Evolutionary conservation across 2,888 invertebrate species (phyloP), one percentile per base, ranked within the genome.

Genomic region (Sussaba pulchella): DNA sequence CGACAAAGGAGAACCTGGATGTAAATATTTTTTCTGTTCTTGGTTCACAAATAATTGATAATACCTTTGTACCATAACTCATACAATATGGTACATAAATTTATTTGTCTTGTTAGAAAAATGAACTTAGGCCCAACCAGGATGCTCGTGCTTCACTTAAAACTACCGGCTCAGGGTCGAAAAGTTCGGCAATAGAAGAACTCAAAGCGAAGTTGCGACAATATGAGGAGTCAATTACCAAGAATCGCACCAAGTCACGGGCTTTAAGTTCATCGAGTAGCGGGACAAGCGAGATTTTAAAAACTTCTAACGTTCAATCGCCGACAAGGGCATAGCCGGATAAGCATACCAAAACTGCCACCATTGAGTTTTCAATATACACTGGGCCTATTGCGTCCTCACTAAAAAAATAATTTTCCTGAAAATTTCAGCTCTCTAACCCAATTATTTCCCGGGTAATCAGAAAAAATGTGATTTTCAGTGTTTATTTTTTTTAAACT

Each of bases 81-180:
- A 57, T 61, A 39, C 19, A 61, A 61, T 41, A 61, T 61, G 24
- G 41, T 41, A 41, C 41, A 41, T 19, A 61, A 1, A 61, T 41
- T 61, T 41, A 43, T 57, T 57, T 57, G 57, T 57, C 57, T 57
- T 31, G 57, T 57, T 57, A 31, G 57, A 57, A 57, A 57, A 36
- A 57, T 31, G 14, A 36, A 57, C 31, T 31, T 36, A 31, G 31
- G 2, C 57, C 31, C 31, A 57, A 57, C 57, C 36, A 26, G 57
- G 36, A 57, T 57, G 57, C 57, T 57, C 57, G 57, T 57, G 57
- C 57, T 57, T 57, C 57, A 57, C 57, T 57, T 57, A 14, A 57
- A 57, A 57, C 17, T 57, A 57, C 36, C 57, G 14, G 31, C 57
- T 61, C 61, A 61, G 41, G 43, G 61, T 41, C 41, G 1, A 61